Evolutionary conservation across 2,113 vertebrate species (phyloP), one percentile per base, ranked within the genome.

Genomic region (Danio rerio): DNA sequence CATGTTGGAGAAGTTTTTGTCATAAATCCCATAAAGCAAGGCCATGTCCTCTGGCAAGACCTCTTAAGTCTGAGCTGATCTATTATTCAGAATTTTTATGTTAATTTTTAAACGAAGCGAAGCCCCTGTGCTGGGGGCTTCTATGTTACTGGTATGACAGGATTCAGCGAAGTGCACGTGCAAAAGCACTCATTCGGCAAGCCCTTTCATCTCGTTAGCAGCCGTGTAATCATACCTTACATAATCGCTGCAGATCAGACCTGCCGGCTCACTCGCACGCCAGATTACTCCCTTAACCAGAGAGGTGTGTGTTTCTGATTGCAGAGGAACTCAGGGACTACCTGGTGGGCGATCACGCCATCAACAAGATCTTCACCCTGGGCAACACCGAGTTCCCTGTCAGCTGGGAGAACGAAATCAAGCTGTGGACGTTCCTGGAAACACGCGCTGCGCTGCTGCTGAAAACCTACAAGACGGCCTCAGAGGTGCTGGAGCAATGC

Each of bases 351-450:
- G 97, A 98, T 4, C 93, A 88, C 2, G 95, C 96, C 5, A 96
- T 98, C 84, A 97, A 97, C 80, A 97, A 97, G 93, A 95, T 99
- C 92, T 97, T 98, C 92, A 98, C 96, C 10, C 88, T 99, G 90
- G 97, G 97, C 0, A 99, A 98, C 91, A 94, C 94, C 0, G 97
- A 98, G 73, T 98, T 97, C 84, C 98, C 98, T 0, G 94, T 99
- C 74, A 99, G 97, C 92, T 99, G 98, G 98, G 96, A 97, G 73
- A 99, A 99, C 13, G 98, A 99, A 92, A 95, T 98, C 88, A 98
- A 96, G 88, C 90, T 99, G 82, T 99, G 98, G 98, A 96, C 97
- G 4, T 99, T 99, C 89, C 94, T 99, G 2, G 97, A 99, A 93
- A 97, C 96, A 52, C 93, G 98, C 86, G 95, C 97, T 49, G 95